Evolutionary conservation across 2,797 vertebrate genomes (phyloP).

Genomic region (Borostomias antarcticus): DNA sequence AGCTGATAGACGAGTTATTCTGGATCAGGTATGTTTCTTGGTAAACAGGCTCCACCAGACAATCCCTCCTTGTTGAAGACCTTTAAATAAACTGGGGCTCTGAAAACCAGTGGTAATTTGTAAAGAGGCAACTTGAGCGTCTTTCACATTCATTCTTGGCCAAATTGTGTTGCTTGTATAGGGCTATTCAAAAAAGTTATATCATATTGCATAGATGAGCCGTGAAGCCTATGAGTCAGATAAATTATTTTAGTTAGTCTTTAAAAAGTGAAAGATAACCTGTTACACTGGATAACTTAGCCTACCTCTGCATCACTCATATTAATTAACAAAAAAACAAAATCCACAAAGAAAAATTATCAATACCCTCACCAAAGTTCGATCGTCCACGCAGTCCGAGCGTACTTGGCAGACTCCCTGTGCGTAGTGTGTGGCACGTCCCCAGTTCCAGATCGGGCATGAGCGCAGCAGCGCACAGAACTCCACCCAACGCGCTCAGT

Average conservation of each 20-base stretch:
- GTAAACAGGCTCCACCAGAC: slow-evolving; percentile 4
- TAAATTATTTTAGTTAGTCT: background rate
- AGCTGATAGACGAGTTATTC: slow-evolving; percentile 25
- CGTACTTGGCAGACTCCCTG: slow-evolving; percentile 15
- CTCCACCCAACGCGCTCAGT: slow-evolving; percentile 48
- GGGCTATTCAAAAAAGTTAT: background rate
- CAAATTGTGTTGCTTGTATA: no score
- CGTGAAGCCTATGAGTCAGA: background rate
- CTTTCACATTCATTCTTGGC: background rate
- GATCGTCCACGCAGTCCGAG: background rate
- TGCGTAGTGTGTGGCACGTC: slow-evolving; percentile 25
- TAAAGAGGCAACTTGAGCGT: slow-evolving; percentile 1
- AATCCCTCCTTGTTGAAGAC: slow-evolving; percentile 4
- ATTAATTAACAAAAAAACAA: background rate
- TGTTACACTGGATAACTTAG: background rate
- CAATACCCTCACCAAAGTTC: no score
- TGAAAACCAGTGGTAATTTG: background rate
- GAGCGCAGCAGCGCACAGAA: background rate
- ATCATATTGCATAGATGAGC: background rate
- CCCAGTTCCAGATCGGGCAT: slow-evolving; percentile 33
- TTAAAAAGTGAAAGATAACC: background rate
- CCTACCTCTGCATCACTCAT: background rate
- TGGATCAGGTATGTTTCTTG: slow-evolving; percentile 18
- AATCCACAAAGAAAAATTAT: background rate
- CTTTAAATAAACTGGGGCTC: background rate